Evolutionary conservation across 1,140 invertebrate genomes (phyloP), one percentile per base, ranked within the genome.

Genomic region (Agrilus planipennis): DNA sequence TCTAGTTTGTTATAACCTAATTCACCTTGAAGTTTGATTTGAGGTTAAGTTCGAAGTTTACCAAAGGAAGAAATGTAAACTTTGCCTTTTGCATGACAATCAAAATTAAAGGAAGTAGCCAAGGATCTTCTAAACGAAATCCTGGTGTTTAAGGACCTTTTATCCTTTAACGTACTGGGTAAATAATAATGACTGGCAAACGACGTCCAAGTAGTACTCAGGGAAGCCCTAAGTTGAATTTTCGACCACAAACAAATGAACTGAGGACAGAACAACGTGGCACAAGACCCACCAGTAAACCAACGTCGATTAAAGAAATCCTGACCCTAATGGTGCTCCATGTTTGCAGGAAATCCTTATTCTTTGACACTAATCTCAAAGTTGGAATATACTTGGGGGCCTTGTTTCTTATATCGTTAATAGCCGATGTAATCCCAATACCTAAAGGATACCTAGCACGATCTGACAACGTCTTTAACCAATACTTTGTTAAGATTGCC

Each of bases 401-500:
- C 49, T 70, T 94, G 34, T 84, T 95, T 55, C 55, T 88, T 34
- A 71, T 88, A 6, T 93, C 89, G 2, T 64, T 95, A 1, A 68
- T 95, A 39, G 79, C 77, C 1, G 91, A 96, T 62, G 77, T 86
- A 46, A 47, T 84, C 10, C 75, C 80, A 22, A 72, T 88, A 66
- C 89, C 89, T 0, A 84, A 78, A 58, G 76, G 78, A 1, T 94
- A 91, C 53, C 84, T 96, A 52, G 77, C 89, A 6, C 69, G 81
- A 53, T 92, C 86, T 43, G 77, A 83, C 46, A 95, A 93, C 63
- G 55, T 90, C 20, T 77, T 95, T 11, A 97, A 97, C 64, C 69
- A 77, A 44, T 91, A 85, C 56, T 95, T 96, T 64, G 89, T 95
- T 0, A 95, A 95, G 63, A 77, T 90, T 55, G 89, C 88, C 32